These are phyloP conservation scores for Drosophila helvetica DNA, from an alignment of 2,888 invertebrate species.

Conservation along the genomic window DNA sequence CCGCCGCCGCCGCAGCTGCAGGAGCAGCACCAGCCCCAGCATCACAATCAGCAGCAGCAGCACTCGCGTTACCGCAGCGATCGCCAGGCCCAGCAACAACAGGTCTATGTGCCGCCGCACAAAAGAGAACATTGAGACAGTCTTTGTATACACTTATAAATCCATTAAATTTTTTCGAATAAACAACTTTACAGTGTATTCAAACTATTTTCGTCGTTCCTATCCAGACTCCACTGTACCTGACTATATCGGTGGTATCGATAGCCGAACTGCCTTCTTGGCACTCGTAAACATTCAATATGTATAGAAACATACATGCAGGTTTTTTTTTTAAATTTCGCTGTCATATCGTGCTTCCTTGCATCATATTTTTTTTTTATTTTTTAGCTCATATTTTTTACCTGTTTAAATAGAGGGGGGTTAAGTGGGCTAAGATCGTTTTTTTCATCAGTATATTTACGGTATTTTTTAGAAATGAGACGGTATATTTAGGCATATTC, in stretches of 20 bases:
- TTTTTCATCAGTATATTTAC: too few relatives aligned
- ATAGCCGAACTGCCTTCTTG: too few relatives aligned
- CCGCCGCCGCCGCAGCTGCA: conserved; percentile 61
- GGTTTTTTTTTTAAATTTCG: too few relatives aligned
- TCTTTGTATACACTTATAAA: conserved; percentile 33
- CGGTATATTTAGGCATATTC: too few relatives aligned
- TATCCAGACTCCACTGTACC: background rate
- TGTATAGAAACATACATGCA: too few relatives aligned
- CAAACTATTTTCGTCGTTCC: conserved; percentile 3
- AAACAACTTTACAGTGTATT: conserved; percentile 44
- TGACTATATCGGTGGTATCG: background rate
- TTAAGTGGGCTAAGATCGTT: too few relatives aligned
- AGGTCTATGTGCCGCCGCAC: conserved; percentile 84
- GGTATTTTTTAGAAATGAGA: too few relatives aligned
- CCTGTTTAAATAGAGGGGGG: too few relatives aligned
- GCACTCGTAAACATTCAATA: too few relatives aligned
- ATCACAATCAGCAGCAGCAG: conserved; percentile 40
- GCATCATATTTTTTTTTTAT: too few relatives aligned
- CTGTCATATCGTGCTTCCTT: too few relatives aligned
- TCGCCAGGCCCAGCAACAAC: conserved; percentile 82
- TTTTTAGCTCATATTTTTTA: too few relatives aligned
- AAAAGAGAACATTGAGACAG: conserved; percentile 81
- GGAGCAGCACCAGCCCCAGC: conserved; percentile 56
- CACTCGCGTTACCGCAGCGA: conserved; percentile 79
- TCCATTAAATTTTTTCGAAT: conserved; percentile 60